Evolutionary conservation across 1,140 invertebrate genomes (phyloP), one percentile per base, ranked within the genome.

Genomic region (Cherax destructor): DNA sequence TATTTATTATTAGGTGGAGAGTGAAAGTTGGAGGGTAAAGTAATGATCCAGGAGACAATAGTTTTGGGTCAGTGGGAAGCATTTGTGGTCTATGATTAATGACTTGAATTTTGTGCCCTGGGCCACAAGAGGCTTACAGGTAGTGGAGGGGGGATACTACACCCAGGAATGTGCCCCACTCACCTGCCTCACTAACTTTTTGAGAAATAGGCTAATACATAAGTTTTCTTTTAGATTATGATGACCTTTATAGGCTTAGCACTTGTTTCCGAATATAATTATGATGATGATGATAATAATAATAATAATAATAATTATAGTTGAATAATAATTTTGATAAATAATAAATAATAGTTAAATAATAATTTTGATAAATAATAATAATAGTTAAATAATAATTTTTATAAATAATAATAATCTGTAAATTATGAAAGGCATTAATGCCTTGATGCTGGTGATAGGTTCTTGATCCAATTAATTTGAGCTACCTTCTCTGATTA

Each of bases 11-110:
- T 30, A 24, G 3, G 30, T 18, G 24, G 74, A 76, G 21, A 74
- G 52, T 61, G 56, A 83, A 52, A 86, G 83, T 76, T 77, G n/a
- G 47, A 52, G 69, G 83, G 61, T 21, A 69, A 16, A 49, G 65
- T 56, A 56, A 72, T 52, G 21, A 24, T 52, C 47, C 52, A 13
- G 83, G 83, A 77, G 83, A 77, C 65, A 76, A 77, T 52, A 49
- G 50, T 10, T 50, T 7, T n/a, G 83, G 83, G 41, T 47, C 16
- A 61, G 76, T 24, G 86, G 77, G n/a, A 18, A 56, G 78, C 16
- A 56, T 47, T 56, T n/a, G 78, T 88, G 86, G 77, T n/a, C 59
- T 69, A 88, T 88, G 86, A 88, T 80, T 88, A 88, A 88, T 88
- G 86, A 69, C 24, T 88, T 88, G 78, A 80, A 88, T 88, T 49